Conservation (phyloP, 2,888 invertebrate species). For the Calephelis perditalis region DNA sequence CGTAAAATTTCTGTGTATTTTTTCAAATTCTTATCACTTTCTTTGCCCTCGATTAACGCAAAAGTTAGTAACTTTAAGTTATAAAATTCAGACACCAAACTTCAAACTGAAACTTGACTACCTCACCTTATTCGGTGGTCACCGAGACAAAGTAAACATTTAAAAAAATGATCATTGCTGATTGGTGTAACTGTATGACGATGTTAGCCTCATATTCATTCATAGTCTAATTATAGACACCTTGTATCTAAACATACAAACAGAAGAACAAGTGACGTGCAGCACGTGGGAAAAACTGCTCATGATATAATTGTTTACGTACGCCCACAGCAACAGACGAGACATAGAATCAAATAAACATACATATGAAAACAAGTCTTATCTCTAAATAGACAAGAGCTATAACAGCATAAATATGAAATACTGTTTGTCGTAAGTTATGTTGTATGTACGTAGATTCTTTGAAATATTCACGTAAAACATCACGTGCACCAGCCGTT, state of each 20-base stretch:
- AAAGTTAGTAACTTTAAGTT: no score
- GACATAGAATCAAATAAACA: background rate
- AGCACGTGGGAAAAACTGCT: conserved; percentile 39
- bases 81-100: no score
- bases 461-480: conserved; percentile 7
- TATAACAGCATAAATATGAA: conserved; percentile 6
- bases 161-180: conserved; percentile 11
- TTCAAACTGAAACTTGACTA: background rate
- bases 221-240: conserved; percentile 42
- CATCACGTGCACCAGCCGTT: background rate
- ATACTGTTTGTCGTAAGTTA: background rate
- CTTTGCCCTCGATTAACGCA: no score
- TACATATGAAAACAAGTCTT: conserved; percentile 15
- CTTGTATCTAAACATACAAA: conserved; percentile 22
- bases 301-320: conserved; percentile 41
- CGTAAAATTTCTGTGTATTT: no score
- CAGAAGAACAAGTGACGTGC: conserved; percentile 28
- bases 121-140: conserved; percentile 1
- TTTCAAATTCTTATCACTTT: no score
- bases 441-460: background rate
- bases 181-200: conserved; percentile 34
- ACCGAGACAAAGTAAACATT: background rate
- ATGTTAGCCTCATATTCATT: conserved; percentile 40
- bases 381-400: background rate
- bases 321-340: conserved; percentile 22